Evolutionary conservation across 92 coral and sea anemone species (phyloP).

Genomic region (Palythoa caribaeorum): DNA sequence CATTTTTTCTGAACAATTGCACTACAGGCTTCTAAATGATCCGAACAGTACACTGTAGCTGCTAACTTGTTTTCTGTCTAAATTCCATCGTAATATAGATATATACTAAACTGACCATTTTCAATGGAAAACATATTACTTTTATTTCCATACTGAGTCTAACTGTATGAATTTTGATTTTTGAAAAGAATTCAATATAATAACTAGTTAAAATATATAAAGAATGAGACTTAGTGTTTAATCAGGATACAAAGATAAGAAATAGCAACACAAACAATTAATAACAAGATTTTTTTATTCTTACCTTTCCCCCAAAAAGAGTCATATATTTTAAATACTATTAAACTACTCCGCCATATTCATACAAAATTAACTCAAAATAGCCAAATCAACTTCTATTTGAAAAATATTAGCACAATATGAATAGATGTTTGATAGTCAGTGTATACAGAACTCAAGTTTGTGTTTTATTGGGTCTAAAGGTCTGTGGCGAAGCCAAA

Average conservation of each 20-base stretch:
- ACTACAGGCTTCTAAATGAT: not conserved
- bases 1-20: too few species aligned
- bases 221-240: conserved; percentile 2
- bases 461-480: not conserved
- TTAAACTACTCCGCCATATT: not conserved
- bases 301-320: not conserved
- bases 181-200: not conserved
- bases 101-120: conserved; percentile 1
- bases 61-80: not conserved
- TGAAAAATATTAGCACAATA: not conserved
- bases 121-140: conserved; percentile 1
- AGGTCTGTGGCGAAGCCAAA: conserved; percentile 2
- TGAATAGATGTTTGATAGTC: not conserved
- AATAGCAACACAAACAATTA: conserved; percentile 1
- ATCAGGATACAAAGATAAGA: not conserved
- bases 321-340: not conserved
- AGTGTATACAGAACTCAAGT: not conserved
- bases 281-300: conserved; percentile 1
- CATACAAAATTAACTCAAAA: not conserved
- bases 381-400: not conserved
- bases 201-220: not conserved
- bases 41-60: not conserved
- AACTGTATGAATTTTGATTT: not conserved
- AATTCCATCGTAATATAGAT: not conserved
- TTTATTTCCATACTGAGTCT: not conserved